phyloP scores from a whole-genome alignment of 2,113 vertebrate genomes.

The Phylloscopus trochilus region DNA sequence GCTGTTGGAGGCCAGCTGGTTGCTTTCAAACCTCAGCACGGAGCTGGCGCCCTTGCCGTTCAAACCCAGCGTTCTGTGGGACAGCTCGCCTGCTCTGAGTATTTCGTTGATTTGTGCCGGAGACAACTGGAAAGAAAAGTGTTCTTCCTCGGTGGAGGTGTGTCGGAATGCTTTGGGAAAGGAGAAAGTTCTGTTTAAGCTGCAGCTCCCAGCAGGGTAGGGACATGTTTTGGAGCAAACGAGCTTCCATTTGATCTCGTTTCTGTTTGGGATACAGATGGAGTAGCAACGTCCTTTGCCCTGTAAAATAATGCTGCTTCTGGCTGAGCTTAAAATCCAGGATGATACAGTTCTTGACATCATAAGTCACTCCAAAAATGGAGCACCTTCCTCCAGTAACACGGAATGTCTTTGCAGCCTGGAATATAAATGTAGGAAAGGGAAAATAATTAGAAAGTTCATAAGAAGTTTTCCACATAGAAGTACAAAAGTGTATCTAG shows the following conservation, averaged over 20 bases:
- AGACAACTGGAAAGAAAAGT: slow-evolving; percentile 81
- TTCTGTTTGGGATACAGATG: slow-evolving; percentile 40
- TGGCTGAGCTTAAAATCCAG: slow-evolving; percentile 70
- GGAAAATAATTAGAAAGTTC: neutral
- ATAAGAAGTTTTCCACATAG: neutral
- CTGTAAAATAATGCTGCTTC: slow-evolving; percentile 49
- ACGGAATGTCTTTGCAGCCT: neutral
- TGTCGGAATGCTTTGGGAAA: slow-evolving; percentile 67
- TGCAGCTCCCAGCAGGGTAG: neutral
- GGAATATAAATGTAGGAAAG: neutral
- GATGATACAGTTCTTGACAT: slow-evolving; percentile 74
- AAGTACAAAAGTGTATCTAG: neutral
- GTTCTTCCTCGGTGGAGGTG: slow-evolving; percentile 75
- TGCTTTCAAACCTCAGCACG: slow-evolving; percentile 89
- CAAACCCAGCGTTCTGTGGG: slow-evolving; percentile 74
- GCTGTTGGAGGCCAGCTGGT: slow-evolving; percentile 87
- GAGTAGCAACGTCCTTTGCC: slow-evolving; percentile 62
- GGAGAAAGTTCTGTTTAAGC: neutral
- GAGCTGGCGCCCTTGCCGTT: slow-evolving; percentile 72
- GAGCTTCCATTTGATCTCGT: slow-evolving; percentile 47
- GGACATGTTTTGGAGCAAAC: neutral
- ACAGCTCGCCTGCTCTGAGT: slow-evolving; percentile 82
- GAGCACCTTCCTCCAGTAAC: neutral
- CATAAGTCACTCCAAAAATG: slow-evolving; percentile 22
- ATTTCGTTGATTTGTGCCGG: slow-evolving; percentile 81